Percentiles rank a stretch among this genome's conserved stretches.
These are phyloP conservation scores for Serinus canaria DNA, from an alignment of 2,113 vertebrate genomes.

Conservation along the genomic window DNA sequence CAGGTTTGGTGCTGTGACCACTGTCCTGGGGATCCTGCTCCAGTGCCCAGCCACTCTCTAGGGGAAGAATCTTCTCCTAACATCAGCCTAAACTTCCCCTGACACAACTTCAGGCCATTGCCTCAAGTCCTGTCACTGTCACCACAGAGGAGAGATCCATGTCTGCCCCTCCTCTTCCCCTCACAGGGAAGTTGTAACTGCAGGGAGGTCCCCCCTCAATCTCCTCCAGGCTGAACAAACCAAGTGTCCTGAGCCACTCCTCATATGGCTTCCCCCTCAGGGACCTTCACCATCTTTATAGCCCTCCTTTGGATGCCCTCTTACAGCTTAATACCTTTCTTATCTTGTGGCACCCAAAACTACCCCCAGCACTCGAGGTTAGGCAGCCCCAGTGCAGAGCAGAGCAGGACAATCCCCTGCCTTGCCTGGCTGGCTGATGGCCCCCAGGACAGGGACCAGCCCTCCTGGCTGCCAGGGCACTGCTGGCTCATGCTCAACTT, in stretches of 20 bases:
- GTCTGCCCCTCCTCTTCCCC: neutral
- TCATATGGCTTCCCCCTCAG: accelerated
- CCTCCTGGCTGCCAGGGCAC: neutral
- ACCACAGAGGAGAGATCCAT: neutral
- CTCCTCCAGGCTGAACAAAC: neutral
- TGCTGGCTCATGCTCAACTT: neutral
- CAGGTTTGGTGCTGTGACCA: neutral
- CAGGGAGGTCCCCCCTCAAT: neutral
- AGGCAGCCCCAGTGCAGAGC: accelerated
- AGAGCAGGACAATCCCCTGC: neutral
- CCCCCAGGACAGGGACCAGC: neutral
- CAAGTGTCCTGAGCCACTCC: neutral
- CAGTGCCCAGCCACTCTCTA: neutral
- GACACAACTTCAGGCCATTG: neutral
- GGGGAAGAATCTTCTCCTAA: neutral
- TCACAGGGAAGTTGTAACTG: accelerated
- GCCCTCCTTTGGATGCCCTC: neutral
- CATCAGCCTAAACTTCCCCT: neutral
- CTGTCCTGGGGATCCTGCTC: neutral
- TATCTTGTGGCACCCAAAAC: neutral
- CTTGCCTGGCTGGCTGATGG: accelerated
- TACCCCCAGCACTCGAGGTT: accelerated
- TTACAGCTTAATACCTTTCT: neutral
- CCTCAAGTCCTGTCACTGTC: neutral
- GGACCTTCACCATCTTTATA: neutral